Evolutionary conservation across 2,797 vertebrate species (phyloP).

Genomic region (Enteromius mattozi): DNA sequence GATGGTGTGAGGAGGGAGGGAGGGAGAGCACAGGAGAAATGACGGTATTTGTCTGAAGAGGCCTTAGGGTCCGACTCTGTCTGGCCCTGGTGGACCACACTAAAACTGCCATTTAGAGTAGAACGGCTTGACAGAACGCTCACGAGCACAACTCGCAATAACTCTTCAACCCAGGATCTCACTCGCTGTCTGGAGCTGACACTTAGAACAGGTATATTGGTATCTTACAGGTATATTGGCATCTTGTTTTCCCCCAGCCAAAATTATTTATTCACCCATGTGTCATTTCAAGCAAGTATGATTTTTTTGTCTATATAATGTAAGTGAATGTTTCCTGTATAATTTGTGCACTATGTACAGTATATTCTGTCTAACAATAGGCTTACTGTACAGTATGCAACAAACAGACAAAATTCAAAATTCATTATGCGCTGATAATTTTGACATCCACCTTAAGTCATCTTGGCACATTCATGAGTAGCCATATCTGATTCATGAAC

Average conservation of each 20-base stretch:
- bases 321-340: not conserved
- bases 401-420: not conserved
- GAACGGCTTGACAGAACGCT: slow-evolving; percentile 42
- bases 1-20: slow-evolving; percentile 64
- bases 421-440: not conserved
- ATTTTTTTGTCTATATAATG: not conserved
- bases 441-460: not conserved
- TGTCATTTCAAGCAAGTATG: not conserved
- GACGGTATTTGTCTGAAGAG: slow-evolving; percentile 58
- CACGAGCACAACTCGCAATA: slow-evolving; percentile 32
- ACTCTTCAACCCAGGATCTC: slow-evolving; percentile 33
- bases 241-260: not conserved
- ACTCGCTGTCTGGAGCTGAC: not conserved
- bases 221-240: not conserved
- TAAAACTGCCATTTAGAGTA: slow-evolving; percentile 62
- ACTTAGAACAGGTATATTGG: not conserved
- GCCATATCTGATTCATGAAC: slow-evolving; percentile 11
- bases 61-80: slow-evolving; percentile 48
- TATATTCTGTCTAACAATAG: not conserved
- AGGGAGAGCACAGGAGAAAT: slow-evolving; percentile 60
- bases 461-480: not conserved
- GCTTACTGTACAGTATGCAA: not conserved
- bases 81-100: slow-evolving; percentile 54
- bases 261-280: not conserved
- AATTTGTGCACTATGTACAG: too few relatives aligned